Evolutionary conservation across 2,113 vertebrate species (phyloP).

Genomic region (Speoplatyrhinus poulsoni): DNA sequence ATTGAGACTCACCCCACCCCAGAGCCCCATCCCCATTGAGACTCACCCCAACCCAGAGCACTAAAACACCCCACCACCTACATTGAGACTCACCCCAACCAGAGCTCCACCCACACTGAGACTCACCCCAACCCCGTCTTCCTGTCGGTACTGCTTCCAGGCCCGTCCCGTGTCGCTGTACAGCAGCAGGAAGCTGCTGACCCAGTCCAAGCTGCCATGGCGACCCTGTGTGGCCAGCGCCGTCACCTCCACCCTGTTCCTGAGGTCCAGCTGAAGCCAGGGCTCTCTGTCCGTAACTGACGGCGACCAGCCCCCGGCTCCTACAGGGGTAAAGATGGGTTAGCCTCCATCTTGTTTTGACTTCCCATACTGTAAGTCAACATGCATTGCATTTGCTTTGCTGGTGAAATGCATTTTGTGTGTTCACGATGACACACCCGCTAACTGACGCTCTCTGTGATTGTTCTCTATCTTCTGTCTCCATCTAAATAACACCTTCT

Average conservation of each 20-base stretch:
- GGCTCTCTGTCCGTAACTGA: conserved; percentile 82
- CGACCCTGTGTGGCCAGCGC: conserved; percentile 91
- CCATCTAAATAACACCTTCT: too few species aligned
- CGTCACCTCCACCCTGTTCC: conserved; percentile 89
- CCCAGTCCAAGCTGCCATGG: conserved; percentile 92
- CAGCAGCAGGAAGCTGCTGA: conserved; percentile 87
- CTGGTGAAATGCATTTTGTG: too few species aligned
- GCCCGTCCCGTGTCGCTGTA: conserved; percentile 91
- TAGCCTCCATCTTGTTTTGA: too few species aligned
- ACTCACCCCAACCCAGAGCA: background rate
- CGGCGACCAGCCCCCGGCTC: conserved; percentile 94
- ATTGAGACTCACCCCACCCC: too few species aligned
- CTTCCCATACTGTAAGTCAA: too few species aligned
- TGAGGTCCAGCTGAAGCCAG: conserved; percentile 96
- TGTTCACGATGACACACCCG: too few species aligned
- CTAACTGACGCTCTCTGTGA: too few species aligned
- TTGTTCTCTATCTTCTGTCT: too few species aligned
- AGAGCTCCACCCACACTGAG: background rate
- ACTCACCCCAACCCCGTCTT: conserved; percentile 80
- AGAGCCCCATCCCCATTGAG: too few species aligned
- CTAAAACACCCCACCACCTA: too few species aligned
- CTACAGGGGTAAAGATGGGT: conserved; percentile 49
- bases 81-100: too few species aligned
- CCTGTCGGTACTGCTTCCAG: conserved; percentile 91
- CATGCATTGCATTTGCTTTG: too few species aligned